Evolutionary conservation across 1,140 invertebrate genomes (phyloP), one percentile per base, ranked within the genome.

Genomic region (Varroa destructor): DNA sequence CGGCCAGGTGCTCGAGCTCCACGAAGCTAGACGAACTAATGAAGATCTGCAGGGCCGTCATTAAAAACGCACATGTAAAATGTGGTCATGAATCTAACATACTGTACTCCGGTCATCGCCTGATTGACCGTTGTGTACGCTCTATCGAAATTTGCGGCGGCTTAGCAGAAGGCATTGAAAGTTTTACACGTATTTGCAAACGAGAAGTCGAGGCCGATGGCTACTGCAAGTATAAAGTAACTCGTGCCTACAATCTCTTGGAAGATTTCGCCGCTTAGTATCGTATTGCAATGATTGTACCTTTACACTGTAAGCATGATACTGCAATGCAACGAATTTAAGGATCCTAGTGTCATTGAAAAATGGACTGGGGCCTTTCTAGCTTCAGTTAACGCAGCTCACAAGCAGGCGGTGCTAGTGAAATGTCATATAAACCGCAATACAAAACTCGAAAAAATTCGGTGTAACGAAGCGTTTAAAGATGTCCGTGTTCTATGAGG

Each of bases 11-110:
- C 73, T 40, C 74, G 74, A 55, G 43, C 14, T 42, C 75, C 73
- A 46, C 4, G n/a, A 46, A 75, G 67, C n/a, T 43, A 0, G 12
- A 75, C 74, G n/a, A n/a, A 55, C 46, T 55, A 64, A 12, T 37
- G 46, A 36, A 73, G 73, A 43, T 14, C 43, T 55, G 40, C 36
- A 43, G 42, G 42, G 54, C 75, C 73, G 40, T 56, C 42, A 10
- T 40, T 64, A 72, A 71, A 36, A 51, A 36, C 73, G n/a, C 55
- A 54, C 56, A 46, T 55, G 58, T 71, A 55, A 6, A 6, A n/a
- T 76, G 75, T 71, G 73, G 74, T n/a, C 75, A 76, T 58, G 51
- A n/a, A 6, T 43, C 71, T 6, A 42, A 42, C 36, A 56, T 76
- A 51, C n/a, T 55, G 54, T 74, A 73, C 36, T 36, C 12, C 25